Evolutionary conservation across 2,888 invertebrate species (phyloP).

Genomic region (Drosophila macrospina): DNA sequence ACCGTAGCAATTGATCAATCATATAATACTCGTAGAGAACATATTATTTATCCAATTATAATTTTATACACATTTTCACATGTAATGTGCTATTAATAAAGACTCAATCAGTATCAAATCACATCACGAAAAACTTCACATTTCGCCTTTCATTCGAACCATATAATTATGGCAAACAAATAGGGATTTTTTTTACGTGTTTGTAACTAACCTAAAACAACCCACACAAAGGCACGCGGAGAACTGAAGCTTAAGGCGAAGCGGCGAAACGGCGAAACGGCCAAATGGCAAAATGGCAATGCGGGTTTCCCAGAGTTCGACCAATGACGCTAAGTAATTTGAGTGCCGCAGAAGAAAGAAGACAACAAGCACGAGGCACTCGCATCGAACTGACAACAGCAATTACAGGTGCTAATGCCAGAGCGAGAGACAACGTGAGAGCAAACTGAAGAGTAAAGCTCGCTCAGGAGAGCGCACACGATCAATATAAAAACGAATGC

Average conservation of each 20-base stretch:
- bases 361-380: slow-evolving; percentile 42
- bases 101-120: slow-evolving; percentile 42
- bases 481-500: slow-evolving; percentile 72
- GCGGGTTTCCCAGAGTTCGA: slow-evolving; percentile 65
- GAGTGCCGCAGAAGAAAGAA: slow-evolving; percentile 34
- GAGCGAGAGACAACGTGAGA: neutral
- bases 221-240: slow-evolving; percentile 38
- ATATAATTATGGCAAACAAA: slow-evolving; percentile 56
- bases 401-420: slow-evolving; percentile 35
- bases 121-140: slow-evolving; percentile 38
- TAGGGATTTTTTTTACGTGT: slow-evolving; percentile 56
- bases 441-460: slow-evolving; percentile 14
- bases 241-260: slow-evolving; percentile 41
- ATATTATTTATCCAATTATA: slow-evolving; percentile 26
- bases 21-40: neutral
- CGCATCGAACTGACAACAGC: slow-evolving; percentile 27
- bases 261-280: slow-evolving; percentile 16
- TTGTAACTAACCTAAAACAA: slow-evolving; percentile 27
- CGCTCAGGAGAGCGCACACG: slow-evolving; percentile 31
- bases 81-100: slow-evolving; percentile 50
- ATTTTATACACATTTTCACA: slow-evolving; percentile 4
- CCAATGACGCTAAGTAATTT: slow-evolving; percentile 43
- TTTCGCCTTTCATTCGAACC: slow-evolving; percentile 22
- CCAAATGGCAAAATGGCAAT: slow-evolving; percentile 46
- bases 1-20: slow-evolving; percentile 8